Evolutionary conservation across 2,888 invertebrate species (phyloP), one percentile per base, ranked within the genome.

Genomic region (Drosophila helvetica): DNA sequence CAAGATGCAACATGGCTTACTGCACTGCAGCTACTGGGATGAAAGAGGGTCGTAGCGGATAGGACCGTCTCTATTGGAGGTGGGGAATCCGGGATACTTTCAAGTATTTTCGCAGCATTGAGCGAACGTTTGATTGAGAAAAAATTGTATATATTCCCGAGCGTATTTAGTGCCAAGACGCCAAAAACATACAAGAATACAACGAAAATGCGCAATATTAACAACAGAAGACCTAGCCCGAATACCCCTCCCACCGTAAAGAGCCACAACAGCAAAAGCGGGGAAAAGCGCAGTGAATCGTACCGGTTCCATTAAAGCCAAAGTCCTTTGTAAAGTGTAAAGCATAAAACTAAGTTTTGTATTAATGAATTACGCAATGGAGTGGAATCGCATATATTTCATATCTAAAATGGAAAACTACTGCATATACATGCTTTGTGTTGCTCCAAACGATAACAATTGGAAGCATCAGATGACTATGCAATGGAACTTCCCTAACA

Each of bases 71-170:
- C 47, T 30, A 17, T n/a, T 43, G 48, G 55, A 22, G 0, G 30
- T 22, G 67, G 42, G 67, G 15, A 38, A 7, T 38, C 15, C 0
- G 15, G 38, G 18, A 48, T 56, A 56, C 54, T 83, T 86, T 80
- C 86, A 86, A 85, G 78, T 76, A 86, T 88, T 85, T 85, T 82
- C 69, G 75, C 67, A 73, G 81, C 79, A 83, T 83, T 88, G 79
- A 84, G 79, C 84, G 86, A 80, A 78, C 82, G 75, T 90, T 90
- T 90, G 90, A 90, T 90, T 90, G 90, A 89, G 90, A 90, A 88
- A 86, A 87, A 88, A 90, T 90, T 90, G 90, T 90, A 89, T 90
- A 90, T 90, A 90, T 90, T 90, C 90, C 90, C 90, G 89, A 90
- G 87, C 82, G 90, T 90, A 90, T 89, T 90, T 86, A 85, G 84